Evolutionary conservation across 2,113 vertebrate species (phyloP).

Genomic region (Triplophysa rosa): DNA sequence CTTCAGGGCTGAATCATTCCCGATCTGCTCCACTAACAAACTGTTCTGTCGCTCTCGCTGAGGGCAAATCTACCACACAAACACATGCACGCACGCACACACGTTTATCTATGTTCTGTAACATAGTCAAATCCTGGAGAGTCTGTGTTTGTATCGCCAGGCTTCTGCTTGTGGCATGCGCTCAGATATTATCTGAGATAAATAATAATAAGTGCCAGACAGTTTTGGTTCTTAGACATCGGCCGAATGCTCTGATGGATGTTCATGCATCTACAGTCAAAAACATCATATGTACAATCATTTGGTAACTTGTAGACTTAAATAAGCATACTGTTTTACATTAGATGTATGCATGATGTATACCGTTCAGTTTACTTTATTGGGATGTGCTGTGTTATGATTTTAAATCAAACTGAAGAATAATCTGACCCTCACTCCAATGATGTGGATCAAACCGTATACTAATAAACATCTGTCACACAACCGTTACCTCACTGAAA

Average conservation of each 20-base stretch:
- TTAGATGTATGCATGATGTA: neutral
- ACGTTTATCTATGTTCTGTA: neutral
- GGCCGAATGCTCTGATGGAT: neutral
- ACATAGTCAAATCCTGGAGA: constrained; percentile 17
- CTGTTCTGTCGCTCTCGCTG: constrained; percentile 50
- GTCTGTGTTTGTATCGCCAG: neutral
- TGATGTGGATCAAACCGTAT: too few relatives aligned
- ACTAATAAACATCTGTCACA: too few relatives aligned
- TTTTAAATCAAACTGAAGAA: too few relatives aligned
- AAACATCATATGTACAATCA: neutral
- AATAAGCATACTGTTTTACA: neutral
- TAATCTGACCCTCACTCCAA: too few relatives aligned
- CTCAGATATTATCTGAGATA: neutral
- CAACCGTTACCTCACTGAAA: too few relatives aligned
- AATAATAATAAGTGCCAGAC: neutral
- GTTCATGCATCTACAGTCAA: neutral
- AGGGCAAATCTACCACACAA: constrained; percentile 5
- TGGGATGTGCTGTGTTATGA: too few relatives aligned
- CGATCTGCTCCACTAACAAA: constrained; percentile 48
- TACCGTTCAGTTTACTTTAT: neutral
- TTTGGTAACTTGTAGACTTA: neutral
- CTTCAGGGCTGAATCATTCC: constrained; percentile 40
- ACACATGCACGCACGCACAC: constrained; percentile 8
- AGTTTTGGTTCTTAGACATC: neutral
- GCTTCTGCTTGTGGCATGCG: neutral